Base-by-base conservation (phyloP, 2,113 vertebrate species). In the Neogobius melanostomus region DNA sequence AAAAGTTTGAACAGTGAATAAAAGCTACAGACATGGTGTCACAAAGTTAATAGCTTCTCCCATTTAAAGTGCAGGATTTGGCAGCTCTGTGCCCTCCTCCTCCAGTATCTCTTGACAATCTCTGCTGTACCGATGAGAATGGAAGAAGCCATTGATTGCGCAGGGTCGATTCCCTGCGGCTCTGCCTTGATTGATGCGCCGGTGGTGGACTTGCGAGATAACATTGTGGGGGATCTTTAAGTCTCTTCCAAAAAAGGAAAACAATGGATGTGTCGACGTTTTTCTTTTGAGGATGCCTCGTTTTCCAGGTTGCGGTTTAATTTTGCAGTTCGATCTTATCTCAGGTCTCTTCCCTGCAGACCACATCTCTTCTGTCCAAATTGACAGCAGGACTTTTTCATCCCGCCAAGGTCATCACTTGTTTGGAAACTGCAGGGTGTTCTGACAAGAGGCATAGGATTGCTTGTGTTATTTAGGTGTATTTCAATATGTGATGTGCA, bases 221-320 rank as follows among this genome's bases (percentile, higher is more conserved):
- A 90, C 90, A 92, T 88, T 91, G 82, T 91, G 89, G 85, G 82
- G 66, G 83, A 90, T 90, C 90, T 91, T 91, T 90, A 82, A 87
- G 82, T 84, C 81, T 71, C 64, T 68, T 76, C 82, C 52, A 80
- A 79, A 70, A 78, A 79, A 81, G 67, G 71, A 65, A 85, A 88
- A 89, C 82, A 90, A 90, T 91, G 78, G 59, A 65, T 47, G 61
- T 80, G 79, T 83, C 79, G 59, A 69, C 76, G 80, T 77, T 89
- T 88, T 83, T 85, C 75, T 85, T 82, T 78, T 21, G n/a, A 82
- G 69, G 57, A 64, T 8, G 11, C 57, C 61, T 51, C 14, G 71
- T 69, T 76, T 86, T 66, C 53, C 56, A 72, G 62, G 70, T 81
- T 75, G 74, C 72, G 77, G 84, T 90, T 90, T 86, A 83, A 87